A percentile compares a stretch with the other conserved stretches of the same genome.
phyloP scores from a whole-genome alignment of 2,113 vertebrate species.

The Isichthys henryi region DNA sequence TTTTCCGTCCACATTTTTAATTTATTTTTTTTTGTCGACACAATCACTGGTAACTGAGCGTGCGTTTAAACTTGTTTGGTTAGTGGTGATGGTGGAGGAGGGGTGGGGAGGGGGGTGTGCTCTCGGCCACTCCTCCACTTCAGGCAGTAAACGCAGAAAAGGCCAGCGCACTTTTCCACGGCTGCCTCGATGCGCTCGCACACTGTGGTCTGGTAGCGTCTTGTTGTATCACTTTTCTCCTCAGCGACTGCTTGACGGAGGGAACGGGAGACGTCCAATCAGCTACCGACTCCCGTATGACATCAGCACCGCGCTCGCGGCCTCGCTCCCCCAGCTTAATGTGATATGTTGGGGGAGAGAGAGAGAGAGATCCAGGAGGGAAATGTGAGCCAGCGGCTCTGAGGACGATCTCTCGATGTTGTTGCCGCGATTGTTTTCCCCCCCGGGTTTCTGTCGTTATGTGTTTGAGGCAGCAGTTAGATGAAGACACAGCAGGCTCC shows the following conservation, averaged over 20 bases:
- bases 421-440: not conserved
- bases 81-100: not conserved
- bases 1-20: no score
- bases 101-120: not conserved
- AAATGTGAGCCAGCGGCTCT: not conserved
- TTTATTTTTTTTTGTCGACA: not conserved
- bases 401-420: not conserved
- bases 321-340: conserved; percentile 1
- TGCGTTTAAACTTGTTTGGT: not conserved
- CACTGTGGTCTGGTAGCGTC: not conserved
- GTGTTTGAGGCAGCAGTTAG: not conserved
- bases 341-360: not conserved
- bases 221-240: not conserved
- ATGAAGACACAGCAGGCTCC: not conserved
- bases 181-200: not conserved
- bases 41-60: not conserved
- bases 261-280: not conserved
- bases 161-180: not conserved
- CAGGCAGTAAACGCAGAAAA: not conserved
- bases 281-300: not conserved
- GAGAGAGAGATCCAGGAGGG: not conserved
- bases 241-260: not conserved
- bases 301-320: not conserved
- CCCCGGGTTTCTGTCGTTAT: not conserved
- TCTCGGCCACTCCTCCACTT: not conserved